Evolutionary conservation across 1,140 invertebrate genomes (phyloP), one percentile per base, ranked within the genome.

Genomic region (Agrilus planipennis): DNA sequence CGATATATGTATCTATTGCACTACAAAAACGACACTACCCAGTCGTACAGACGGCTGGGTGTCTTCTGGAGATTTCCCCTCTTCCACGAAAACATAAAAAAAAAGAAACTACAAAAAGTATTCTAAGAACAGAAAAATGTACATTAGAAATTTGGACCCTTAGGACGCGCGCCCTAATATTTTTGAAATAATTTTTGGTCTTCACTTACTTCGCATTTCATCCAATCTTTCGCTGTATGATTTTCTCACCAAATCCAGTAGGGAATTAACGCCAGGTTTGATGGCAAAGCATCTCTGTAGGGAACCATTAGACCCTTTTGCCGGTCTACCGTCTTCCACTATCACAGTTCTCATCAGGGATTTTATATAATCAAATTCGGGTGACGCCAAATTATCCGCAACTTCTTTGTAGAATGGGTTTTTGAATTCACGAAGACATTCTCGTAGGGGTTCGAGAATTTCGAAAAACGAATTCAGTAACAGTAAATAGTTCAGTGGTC

Each of bases 221-320:
- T 81, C 75, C 28, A 88, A 72, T 2, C 84, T 61, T 58, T 89
- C 82, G 15, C 76, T 78, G 58, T 88, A 89, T 0, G 76, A 76
- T 58, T 76, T 72, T 47, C 86, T 63, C n/a, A 81, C 73, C 14
- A 89, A 63, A 60, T 91, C 87, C 37, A 91, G 61, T 25, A 85
- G 62, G 2, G 76, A 77, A 52, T 79, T 84, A 18, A 84, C 68
- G 15, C 76, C 73, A 15, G 71, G 67, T 64, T 82, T 88, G 2
- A 94, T 78, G 20, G 87, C 85, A 64, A 88, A 89, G 57, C 82
- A 84, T 51, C 87, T 72, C 63, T 91, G 84, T 41, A 80, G 71
- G 36, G 71, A 73, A 1, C 81, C 84, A 58, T 76, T 75, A n/a
- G 77, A 68, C 17, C 73, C 75, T 51, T 70, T 74, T 17, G 73